phyloP scores from a whole-genome alignment of 2,888 invertebrate genomes.

The Phanerotoma sp. region DNA sequence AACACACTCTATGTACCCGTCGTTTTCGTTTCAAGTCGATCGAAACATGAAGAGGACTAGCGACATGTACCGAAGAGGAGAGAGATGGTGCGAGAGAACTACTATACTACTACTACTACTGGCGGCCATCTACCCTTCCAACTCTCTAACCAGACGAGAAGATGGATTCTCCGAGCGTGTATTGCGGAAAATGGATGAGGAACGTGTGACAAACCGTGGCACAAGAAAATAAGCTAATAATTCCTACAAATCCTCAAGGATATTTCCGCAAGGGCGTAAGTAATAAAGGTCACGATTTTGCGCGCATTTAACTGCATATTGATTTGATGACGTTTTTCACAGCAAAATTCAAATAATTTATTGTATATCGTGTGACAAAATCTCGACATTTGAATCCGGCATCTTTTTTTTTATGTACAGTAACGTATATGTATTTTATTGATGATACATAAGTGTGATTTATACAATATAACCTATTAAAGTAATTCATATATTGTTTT shows the following conservation, averaged over 20 bases:
- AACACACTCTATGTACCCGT: not conserved
- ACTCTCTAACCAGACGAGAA: not conserved
- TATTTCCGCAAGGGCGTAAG: constrained; percentile 6
- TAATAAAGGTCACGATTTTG: constrained; percentile 11
- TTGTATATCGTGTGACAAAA: too few species aligned
- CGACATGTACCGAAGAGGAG: not conserved
- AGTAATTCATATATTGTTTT: not conserved
- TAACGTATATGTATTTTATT: too few species aligned
- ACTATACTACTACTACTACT: too few species aligned
- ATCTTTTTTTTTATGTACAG: too few species aligned
- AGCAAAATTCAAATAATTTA: too few species aligned
- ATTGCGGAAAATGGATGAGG: constrained; percentile 3
- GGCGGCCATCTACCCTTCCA: constrained; percentile 22
- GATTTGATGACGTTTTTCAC: constrained; percentile 3
- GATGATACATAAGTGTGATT: too few species aligned
- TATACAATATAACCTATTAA: too few species aligned
- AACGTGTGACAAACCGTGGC: constrained; percentile 6
- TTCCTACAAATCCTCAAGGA: not conserved
- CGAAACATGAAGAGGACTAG: not conserved
- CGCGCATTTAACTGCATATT: constrained; percentile 2
- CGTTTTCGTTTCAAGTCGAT: not conserved
- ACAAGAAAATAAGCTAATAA: not conserved
- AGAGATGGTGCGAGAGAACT: constrained; percentile 17
- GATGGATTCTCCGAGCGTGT: constrained; percentile 7
- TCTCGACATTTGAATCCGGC: too few species aligned